phyloP scores from a whole-genome alignment of 1,140 invertebrate species.

The Sminthurides bifidus region DNA sequence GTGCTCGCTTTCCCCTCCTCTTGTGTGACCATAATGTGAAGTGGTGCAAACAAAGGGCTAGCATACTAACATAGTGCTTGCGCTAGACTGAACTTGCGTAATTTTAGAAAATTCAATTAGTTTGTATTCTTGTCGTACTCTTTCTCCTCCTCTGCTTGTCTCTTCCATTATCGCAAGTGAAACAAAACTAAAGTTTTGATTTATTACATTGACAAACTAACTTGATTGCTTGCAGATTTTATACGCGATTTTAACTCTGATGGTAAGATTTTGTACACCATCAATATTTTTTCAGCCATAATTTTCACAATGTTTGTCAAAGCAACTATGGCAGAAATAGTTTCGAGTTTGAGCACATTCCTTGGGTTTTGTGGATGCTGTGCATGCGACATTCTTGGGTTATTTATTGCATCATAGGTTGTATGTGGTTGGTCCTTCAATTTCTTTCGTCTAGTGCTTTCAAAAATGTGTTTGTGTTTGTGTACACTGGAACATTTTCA shows the following conservation, averaged over 20 bases:
- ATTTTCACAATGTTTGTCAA: background rate
- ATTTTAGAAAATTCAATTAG: conserved; percentile 4
- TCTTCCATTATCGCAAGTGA: too few relatives aligned
- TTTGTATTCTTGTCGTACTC: conserved; percentile 16
- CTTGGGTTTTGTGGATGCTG: too few relatives aligned
- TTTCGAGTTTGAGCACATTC: too few relatives aligned
- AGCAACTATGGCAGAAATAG: too few relatives aligned
- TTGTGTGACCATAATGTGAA: conserved; percentile 6
- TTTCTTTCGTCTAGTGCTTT: too few relatives aligned
- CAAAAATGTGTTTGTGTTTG: too few relatives aligned
- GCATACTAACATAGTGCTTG: background rate
- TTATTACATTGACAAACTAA: too few relatives aligned
- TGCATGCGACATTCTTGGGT: too few relatives aligned
- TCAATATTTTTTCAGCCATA: background rate
- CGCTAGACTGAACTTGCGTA: conserved; percentile 4
- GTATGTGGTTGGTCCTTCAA: too few relatives aligned
- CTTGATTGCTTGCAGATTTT: conserved; percentile 30
- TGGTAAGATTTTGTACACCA: conserved; percentile 32
- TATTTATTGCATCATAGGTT: too few relatives aligned
- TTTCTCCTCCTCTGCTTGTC: conserved; percentile 13
- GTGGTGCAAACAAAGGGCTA: conserved; percentile 1
- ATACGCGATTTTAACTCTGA: conserved; percentile 32
- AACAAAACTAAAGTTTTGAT: too few relatives aligned
- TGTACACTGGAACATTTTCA: background rate
- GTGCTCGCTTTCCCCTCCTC: too few relatives aligned